Evolutionary conservation across 2,888 invertebrate species (phyloP).

Genomic region (Monochamus alternatus): DNA sequence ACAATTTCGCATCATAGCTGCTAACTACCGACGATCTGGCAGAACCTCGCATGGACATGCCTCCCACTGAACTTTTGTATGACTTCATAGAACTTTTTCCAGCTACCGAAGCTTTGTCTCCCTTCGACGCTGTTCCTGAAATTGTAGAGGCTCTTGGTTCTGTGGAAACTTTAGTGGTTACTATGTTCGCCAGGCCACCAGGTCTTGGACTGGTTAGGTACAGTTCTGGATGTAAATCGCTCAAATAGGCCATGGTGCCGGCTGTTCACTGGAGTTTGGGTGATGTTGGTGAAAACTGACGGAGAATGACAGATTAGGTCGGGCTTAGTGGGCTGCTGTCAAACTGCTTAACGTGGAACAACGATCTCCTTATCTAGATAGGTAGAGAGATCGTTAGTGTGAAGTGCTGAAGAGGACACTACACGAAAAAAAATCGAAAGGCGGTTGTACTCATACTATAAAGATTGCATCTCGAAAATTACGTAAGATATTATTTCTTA

Average conservation of each 20-base stretch:
- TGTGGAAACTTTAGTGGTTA: background rate
- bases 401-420: too few species aligned
- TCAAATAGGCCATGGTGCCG: background rate
- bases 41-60: background rate
- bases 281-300: background rate
- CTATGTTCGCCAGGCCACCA: background rate
- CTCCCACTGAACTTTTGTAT: background rate
- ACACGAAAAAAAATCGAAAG: too few species aligned
- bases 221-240: background rate
- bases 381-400: too few species aligned
- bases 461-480: too few species aligned
- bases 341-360: background rate
- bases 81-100: background rate
- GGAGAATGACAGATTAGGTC: background rate
- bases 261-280: conserved; percentile 4
- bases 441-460: too few species aligned
- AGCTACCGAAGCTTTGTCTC: background rate
- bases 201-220: background rate
- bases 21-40: background rate
- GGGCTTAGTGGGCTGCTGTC: background rate
- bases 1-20: background rate
- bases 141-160: background rate
- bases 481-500: too few species aligned
- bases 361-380: too few species aligned
- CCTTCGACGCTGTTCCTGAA: background rate